phyloP scores from a whole-genome alignment of 2,888 invertebrate genomes.

The Mechanitis messenoides region DNA sequence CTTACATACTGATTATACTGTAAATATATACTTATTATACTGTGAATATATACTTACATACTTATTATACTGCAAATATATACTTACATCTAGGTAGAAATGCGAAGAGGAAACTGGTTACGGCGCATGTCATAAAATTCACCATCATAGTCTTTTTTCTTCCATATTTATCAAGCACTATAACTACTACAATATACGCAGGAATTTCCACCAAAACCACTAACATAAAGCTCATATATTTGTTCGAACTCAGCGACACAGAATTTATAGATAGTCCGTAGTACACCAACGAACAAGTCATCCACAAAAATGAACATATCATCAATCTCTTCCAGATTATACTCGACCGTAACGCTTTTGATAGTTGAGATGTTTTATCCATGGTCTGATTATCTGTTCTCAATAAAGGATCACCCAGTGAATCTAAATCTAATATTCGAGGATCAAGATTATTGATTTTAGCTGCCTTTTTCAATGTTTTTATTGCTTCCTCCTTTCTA shows the following conservation, averaged over 20 bases:
- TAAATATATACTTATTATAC: too few species aligned
- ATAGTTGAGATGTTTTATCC: constrained; percentile 61
- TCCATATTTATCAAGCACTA: constrained; percentile 80
- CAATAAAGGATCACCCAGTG: constrained; percentile 61
- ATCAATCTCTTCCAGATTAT: constrained; percentile 77
- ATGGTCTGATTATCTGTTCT: constrained; percentile 49
- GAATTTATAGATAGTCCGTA: constrained; percentile 88
- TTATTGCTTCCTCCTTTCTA: constrained; percentile 79
- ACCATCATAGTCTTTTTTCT: constrained; percentile 79
- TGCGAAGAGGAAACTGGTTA: constrained; percentile 77
- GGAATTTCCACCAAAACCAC: constrained; percentile 82
- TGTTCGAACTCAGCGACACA: constrained; percentile 83
- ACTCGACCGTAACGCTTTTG: constrained; percentile 73
- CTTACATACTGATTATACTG: too few species aligned
- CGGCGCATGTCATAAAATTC: constrained; percentile 79
- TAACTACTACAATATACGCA: constrained; percentile 80
- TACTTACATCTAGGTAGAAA: constrained; percentile 77
- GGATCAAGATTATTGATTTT: constrained; percentile 77
- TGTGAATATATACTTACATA: too few species aligned
- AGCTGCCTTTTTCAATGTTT: constrained; percentile 79
- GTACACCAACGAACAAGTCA: constrained; percentile 86
- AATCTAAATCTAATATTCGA: constrained; percentile 63
- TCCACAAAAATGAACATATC: constrained; percentile 85
- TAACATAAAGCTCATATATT: constrained; percentile 85
- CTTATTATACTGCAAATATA: constrained; percentile 2